Conservation (phyloP, 2,888 invertebrate genomes). For the Ochlodes sylvanus region DNA sequence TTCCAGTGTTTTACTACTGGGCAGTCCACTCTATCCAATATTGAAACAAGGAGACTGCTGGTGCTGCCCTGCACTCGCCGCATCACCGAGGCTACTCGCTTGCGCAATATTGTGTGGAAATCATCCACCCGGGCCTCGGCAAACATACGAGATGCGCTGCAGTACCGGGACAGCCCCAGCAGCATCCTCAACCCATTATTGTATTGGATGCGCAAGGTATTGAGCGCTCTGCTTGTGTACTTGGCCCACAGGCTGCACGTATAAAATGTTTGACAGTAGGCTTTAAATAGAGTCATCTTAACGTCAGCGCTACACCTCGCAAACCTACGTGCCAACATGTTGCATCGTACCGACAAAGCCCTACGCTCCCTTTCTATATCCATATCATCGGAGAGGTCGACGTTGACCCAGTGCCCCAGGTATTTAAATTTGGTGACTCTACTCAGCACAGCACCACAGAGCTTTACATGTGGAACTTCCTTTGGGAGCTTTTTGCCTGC, state of each 20-base stretch:
- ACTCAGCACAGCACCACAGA: too few species aligned
- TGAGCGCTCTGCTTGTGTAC: not conserved
- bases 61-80: not conserved
- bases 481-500: too few species aligned
- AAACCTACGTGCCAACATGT: not conserved
- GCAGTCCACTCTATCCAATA: too few species aligned
- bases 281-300: not conserved
- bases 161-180: not conserved
- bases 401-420: too few species aligned
- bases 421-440: too few species aligned
- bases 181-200: slow-evolving; percentile 1
- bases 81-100: slow-evolving; percentile 2
- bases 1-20: too few species aligned
- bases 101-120: not conserved
- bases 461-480: too few species aligned
- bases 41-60: too few species aligned
- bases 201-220: slow-evolving; percentile 1
- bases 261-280: too few species aligned
- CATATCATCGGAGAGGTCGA: too few species aligned
- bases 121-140: slow-evolving; percentile 3
- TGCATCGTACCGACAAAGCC: not conserved
- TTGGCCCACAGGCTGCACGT: too few species aligned
- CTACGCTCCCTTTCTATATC: not conserved
- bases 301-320: not conserved
- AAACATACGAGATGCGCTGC: slow-evolving; percentile 6